Percentiles rank a stretch among this genome's conserved stretches.
These are phyloP conservation scores for Siphamia tubifer DNA, from an alignment of 2,113 vertebrate species.

Conservation along the genomic window DNA sequence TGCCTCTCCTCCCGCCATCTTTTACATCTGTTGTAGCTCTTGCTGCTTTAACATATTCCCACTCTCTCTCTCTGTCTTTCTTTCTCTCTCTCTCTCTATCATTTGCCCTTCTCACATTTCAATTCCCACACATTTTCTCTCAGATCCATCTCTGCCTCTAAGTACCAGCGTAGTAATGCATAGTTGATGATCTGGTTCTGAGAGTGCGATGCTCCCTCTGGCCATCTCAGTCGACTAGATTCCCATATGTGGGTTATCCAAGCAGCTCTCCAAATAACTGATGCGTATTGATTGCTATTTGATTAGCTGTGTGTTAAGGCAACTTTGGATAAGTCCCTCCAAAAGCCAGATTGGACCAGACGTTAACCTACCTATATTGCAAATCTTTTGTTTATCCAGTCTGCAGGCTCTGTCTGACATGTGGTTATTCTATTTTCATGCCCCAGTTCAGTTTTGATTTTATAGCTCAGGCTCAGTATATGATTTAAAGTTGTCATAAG, in stretches of 20 bases:
- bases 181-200: conserved; percentile 28
- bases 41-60: not conserved
- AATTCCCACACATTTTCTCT: conserved; percentile 19
- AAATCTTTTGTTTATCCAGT: not conserved
- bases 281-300: conserved; percentile 42
- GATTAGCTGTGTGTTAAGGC: conserved; percentile 10
- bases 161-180: conserved; percentile 32
- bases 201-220: conserved; percentile 28
- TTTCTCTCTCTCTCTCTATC: not conserved
- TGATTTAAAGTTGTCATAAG: not conserved
- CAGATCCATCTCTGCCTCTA: not conserved
- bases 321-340: not conserved
- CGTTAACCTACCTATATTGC: not conserved
- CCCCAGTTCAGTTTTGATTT: not conserved
- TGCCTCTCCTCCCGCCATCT: not conserved
- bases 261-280: conserved; percentile 25
- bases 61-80: not conserved
- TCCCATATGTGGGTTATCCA: conserved; percentile 29
- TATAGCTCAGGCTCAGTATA: not conserved
- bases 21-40: not conserved
- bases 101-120: conserved; percentile 41
- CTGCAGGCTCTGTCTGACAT: not conserved
- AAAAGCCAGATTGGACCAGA: not conserved
- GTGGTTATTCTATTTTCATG: not conserved
- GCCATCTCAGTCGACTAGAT: conserved; percentile 11